phyloP scores from a whole-genome alignment of 37 sponge, comb jelly and placozoan species.

The Haliclona indistincta region DNA sequence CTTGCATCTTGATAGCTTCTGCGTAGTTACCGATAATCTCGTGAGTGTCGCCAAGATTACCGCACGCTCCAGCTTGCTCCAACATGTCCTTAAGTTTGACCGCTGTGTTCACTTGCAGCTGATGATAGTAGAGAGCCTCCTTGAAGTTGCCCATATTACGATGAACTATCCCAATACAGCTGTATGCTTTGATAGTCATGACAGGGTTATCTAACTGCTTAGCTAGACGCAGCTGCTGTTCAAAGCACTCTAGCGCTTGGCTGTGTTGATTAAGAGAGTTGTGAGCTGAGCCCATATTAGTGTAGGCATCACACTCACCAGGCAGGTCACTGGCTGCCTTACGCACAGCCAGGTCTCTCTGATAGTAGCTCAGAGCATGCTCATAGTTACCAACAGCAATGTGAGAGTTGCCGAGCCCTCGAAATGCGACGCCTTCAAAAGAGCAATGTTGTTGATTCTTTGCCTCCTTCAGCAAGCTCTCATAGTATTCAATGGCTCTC shows the following conservation, averaged over 20 bases:
- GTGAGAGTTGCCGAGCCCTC: slow-evolving; percentile 79
- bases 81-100: slow-evolving; percentile 45
- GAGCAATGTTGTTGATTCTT: slow-evolving; percentile 84
- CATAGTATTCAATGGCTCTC: slow-evolving; percentile 83
- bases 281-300: slow-evolving; percentile 83
- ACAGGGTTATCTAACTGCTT: slow-evolving; percentile 71
- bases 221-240: slow-evolving; percentile 67
- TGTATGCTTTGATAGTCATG: slow-evolving; percentile 72
- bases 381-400: slow-evolving; percentile 69
- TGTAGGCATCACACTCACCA: slow-evolving; percentile 75
- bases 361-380: slow-evolving; percentile 82
- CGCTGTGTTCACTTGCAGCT: slow-evolving; percentile 63
- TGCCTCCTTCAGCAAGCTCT: slow-evolving; percentile 76
- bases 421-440: slow-evolving; percentile 82
- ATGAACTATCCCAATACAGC: slow-evolving; percentile 84
- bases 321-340: slow-evolving; percentile 55
- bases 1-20: slow-evolving; percentile 63
- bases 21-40: slow-evolving; percentile 75
- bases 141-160: slow-evolving; percentile 76
- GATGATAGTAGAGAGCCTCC: slow-evolving; percentile 74
- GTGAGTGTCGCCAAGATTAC: slow-evolving; percentile 88
- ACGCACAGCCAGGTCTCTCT: slow-evolving; percentile 57
- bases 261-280: slow-evolving; percentile 62
- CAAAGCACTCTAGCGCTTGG: slow-evolving; percentile 78
- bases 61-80: slow-evolving; percentile 78